Evolutionary conservation across 2,888 invertebrate genomes (phyloP).

Genomic region (Drosophila eohydei): DNA sequence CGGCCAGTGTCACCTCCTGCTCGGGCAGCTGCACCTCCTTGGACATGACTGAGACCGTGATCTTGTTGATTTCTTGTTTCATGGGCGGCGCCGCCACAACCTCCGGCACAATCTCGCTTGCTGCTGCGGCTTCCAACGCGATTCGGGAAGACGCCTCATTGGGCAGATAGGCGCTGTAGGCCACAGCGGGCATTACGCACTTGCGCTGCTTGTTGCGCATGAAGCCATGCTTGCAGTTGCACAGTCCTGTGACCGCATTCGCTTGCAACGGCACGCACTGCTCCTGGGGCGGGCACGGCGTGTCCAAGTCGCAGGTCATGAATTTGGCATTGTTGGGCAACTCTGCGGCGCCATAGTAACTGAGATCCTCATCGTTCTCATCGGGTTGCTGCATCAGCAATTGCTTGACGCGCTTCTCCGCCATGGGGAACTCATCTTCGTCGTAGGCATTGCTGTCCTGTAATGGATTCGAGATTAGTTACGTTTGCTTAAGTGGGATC

Average conservation of each 20-base stretch:
- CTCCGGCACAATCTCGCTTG: constrained; percentile 40
- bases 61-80: constrained; percentile 86
- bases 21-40: constrained; percentile 93
- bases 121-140: constrained; percentile 34
- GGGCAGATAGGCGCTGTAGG: constrained; percentile 68
- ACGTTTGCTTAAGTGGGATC: not conserved
- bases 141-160: constrained; percentile 23
- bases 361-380: constrained; percentile 85
- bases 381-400: constrained; percentile 71
- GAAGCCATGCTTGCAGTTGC: constrained; percentile 89
- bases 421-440: constrained; percentile 81
- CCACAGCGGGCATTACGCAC: constrained; percentile 80
- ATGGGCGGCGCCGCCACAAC: constrained; percentile 49
- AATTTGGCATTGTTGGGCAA: constrained; percentile 79
- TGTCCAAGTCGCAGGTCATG: constrained; percentile 87
- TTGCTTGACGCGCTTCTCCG: constrained; percentile 83
- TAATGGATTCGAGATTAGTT: not conserved
- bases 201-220: constrained; percentile 85
- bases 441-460: constrained; percentile 75
- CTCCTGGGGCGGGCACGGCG: constrained; percentile 88
- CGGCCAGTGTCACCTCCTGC: constrained; percentile 93
- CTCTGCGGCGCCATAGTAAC: constrained; percentile 84
- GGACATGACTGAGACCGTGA: constrained; percentile 90
- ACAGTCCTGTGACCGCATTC: constrained; percentile 89
- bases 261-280: constrained; percentile 87